A percentile compares a stretch with the other conserved stretches of the same genome.
phyloP scores from a whole-genome alignment of 2,113 vertebrate genomes.

The Bungarus multicinctus region DNA sequence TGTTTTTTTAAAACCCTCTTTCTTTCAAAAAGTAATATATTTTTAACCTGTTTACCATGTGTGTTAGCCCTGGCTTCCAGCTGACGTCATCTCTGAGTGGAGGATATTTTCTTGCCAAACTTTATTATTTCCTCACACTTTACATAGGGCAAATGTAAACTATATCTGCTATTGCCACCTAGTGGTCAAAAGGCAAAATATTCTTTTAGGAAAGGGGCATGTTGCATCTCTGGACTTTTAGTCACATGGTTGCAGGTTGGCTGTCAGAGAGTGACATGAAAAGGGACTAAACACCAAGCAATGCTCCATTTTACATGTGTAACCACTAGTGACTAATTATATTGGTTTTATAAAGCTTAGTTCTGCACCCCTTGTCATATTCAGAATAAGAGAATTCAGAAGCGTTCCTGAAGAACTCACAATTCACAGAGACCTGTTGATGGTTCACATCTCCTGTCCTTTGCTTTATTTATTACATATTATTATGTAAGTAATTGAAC shows the following conservation, averaged over 20 bases:
- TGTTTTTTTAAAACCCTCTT: background rate
- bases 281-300: background rate
- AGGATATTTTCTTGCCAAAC: background rate
- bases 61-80: background rate
- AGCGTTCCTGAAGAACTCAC: background rate
- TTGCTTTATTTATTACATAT: background rate
- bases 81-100: background rate
- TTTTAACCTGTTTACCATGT: background rate
- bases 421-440: background rate
- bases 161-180: background rate
- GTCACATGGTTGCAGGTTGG: background rate
- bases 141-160: background rate
- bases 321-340: background rate
- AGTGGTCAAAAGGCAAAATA: background rate
- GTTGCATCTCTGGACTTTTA: background rate
- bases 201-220: background rate
- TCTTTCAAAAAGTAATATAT: background rate
- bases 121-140: background rate
- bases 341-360: background rate
- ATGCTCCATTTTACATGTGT: background rate
- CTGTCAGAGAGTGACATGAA: background rate
- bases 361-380: background rate
- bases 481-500: too few species aligned
- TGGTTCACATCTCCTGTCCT: background rate
- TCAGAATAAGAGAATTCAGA: background rate